Evolutionary conservation across 2,888 invertebrate genomes (phyloP).

Genomic region (Trichogramma dendrolimi): DNA sequence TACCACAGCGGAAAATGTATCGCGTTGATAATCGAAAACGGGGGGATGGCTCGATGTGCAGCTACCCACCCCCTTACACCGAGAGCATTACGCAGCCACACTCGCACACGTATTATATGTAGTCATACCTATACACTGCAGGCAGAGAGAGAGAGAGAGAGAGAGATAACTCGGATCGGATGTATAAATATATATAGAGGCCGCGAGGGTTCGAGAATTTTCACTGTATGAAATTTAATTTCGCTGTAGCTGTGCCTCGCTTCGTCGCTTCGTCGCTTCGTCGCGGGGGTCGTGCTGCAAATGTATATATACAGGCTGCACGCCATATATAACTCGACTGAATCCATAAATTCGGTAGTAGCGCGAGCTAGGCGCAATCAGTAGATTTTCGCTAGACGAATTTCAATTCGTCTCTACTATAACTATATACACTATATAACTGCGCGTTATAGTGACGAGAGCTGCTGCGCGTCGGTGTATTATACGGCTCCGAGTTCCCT

Average conservation of each 20-base stretch:
- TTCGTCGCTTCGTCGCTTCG: too few relatives aligned
- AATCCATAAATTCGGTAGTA: constrained; percentile 18
- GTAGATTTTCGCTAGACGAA: constrained; percentile 22
- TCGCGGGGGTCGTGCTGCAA: too few relatives aligned
- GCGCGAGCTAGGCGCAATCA: constrained; percentile 9
- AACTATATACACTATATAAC: constrained; percentile 8
- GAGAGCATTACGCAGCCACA: not conserved
- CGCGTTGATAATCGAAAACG: constrained; percentile 13
- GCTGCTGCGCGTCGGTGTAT: not conserved
- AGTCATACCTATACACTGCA: too few relatives aligned
- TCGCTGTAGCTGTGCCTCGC: not conserved
- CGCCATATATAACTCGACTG: too few relatives aligned
- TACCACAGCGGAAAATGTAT: not conserved
- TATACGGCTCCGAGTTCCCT: too few relatives aligned
- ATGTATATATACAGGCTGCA: too few relatives aligned
- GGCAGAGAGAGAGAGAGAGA: too few relatives aligned
- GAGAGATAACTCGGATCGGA: too few relatives aligned
- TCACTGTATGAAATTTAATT: constrained; percentile 19
- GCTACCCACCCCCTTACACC: not conserved
- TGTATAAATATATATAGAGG: constrained; percentile 3
- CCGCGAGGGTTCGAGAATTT: constrained; percentile 16
- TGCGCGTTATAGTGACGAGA: not conserved
- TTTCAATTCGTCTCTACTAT: constrained; percentile 16
- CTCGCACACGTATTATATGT: too few relatives aligned
- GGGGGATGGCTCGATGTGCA: not conserved